Evolutionary conservation across 1,140 invertebrate species (phyloP), one percentile per base, ranked within the genome.

Genomic region (Eumaeus atala): DNA sequence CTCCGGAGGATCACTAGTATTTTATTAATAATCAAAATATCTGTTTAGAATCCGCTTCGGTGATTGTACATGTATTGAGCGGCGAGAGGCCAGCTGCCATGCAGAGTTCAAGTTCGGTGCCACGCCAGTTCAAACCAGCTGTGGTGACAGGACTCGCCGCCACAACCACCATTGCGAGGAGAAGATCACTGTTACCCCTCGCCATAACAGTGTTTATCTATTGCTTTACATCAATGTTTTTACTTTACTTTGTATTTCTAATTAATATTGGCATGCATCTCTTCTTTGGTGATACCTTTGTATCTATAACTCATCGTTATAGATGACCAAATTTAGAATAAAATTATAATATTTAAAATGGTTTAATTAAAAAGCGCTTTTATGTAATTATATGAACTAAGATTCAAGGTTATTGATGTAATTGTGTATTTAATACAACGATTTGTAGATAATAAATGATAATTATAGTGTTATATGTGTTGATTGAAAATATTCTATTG

Each of bases 41-140:
- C 61, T 65, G 12, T 66, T 58, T 76, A 91, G 91, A 92, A 69
- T 91, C 91, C 11, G 91, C 90, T 44, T 91, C 90, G 36, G 91
- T 92, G 51, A 87, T 91, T 56, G 91, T 92, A 42, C 91, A 92
- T 68, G 91, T 92, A 54, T 83, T 92, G 58, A 91, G 91, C 61
- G 92, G 92, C 3, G 92, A 93, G 76, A 89, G 92, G 80, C 92
- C 92, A 52, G 92, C 92, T 9, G 92, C 92, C 48, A 93, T 93
- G 92, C 92, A 93, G 77, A 90, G 90, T 77, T 92, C 89, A 61
- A 90, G 87, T 58, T 90, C 85, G 61, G 84, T 82, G 67, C 87
- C 84, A 50, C 86, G 66, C 3, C 64, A 66, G 21, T 57, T 84
- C 3, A 72, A 75, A 49, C 67, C 70, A 3, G 71, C 64, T n/a